Conservation (phyloP, 2,888 invertebrate species). For the Philonicus albiceps region DNA sequence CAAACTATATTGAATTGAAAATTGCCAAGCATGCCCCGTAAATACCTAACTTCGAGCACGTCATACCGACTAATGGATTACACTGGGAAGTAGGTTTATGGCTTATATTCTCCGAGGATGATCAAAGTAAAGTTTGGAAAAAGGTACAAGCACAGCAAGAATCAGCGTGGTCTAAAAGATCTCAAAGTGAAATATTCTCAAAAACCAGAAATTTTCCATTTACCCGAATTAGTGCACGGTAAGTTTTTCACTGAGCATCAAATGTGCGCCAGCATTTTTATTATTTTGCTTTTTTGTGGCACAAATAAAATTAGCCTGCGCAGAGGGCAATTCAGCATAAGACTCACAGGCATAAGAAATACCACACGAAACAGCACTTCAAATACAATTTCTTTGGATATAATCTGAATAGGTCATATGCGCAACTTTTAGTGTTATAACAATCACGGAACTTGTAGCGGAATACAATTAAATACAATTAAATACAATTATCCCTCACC, state of each 20-base stretch:
- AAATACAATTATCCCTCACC: not conserved
- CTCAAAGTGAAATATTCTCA: not conserved
- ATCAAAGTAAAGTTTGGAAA: not conserved
- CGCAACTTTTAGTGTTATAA: not conserved
- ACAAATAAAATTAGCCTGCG: not conserved
- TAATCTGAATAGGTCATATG: not conserved
- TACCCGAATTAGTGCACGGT: not conserved
- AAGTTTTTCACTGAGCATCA: not conserved
- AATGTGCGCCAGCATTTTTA: not conserved
- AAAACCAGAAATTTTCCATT: not conserved
- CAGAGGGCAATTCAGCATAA: not conserved
- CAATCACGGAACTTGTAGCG: not conserved
- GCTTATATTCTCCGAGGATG: not conserved
- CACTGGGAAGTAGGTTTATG: not conserved
- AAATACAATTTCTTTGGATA: not conserved
- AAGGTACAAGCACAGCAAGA: not conserved
- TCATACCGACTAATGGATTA: not conserved
- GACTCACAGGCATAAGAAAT: not conserved
- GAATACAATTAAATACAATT: not conserved
- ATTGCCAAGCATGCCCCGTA: not conserved
- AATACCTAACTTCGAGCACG: not conserved
- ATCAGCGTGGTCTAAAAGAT: not conserved
- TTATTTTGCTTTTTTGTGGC: not conserved
- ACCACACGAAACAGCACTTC: not conserved
- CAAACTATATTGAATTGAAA: not conserved